Conservation (phyloP, 2,113 vertebrate species). For the Corythornis madagascariensis region DNA sequence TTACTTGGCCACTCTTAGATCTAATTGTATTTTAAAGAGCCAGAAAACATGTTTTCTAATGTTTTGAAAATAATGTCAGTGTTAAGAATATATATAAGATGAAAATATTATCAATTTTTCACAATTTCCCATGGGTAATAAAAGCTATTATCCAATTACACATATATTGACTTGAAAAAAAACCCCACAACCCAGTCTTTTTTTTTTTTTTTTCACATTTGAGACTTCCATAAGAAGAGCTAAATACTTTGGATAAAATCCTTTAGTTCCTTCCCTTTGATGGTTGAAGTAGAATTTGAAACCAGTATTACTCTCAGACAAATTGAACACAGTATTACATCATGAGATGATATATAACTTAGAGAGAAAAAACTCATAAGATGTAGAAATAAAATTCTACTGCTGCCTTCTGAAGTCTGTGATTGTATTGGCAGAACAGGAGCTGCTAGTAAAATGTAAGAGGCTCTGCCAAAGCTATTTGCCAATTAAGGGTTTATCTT, state of each 20-base stretch:
- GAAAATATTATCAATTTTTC: neutral
- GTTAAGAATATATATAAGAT: neutral
- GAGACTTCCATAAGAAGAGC: constrained; percentile 11
- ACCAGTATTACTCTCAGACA: neutral
- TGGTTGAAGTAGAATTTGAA: neutral
- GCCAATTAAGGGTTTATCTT: neutral
- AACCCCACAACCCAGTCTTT: neutral
- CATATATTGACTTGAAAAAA: neutral
- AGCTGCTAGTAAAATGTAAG: neutral
- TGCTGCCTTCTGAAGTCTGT: neutral
- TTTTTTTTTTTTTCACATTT: constrained; percentile 8
- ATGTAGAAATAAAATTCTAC: neutral
- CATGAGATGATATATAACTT: neutral
- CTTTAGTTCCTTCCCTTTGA: neutral
- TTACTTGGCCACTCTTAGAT: neutral
- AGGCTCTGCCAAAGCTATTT: neutral
- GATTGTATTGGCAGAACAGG: neutral
- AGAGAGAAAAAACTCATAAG: neutral
- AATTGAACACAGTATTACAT: neutral
- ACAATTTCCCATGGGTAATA: neutral
- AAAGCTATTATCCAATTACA: constrained; percentile 39
- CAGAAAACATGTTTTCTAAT: neutral
- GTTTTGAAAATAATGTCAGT: neutral
- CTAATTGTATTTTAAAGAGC: neutral
- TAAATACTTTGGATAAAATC: neutral